Conservation (phyloP, 2,113 vertebrate species). For the Oncorhynchus tshawytscha region DNA sequence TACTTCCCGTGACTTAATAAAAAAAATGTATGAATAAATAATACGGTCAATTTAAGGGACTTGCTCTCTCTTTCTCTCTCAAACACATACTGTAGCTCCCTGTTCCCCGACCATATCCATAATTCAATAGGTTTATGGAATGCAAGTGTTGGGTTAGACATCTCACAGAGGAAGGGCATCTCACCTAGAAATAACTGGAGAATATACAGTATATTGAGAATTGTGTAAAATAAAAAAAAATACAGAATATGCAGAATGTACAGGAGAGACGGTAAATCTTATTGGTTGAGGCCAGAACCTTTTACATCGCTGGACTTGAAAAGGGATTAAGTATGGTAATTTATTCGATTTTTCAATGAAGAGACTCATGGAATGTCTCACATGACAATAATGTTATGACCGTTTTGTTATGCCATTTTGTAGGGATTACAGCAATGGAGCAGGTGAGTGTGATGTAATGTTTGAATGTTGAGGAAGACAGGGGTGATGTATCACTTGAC, state of each 20-base stretch:
- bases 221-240: neutral
- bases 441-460: too few relatives aligned
- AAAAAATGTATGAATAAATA: constrained; percentile 69
- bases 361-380: too few relatives aligned
- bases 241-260: neutral
- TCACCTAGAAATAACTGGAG: constrained; percentile 20
- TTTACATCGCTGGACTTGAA: too few relatives aligned
- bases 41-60: constrained; percentile 61
- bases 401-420: too few relatives aligned
- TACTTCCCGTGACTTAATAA: constrained; percentile 55
- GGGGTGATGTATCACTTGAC: too few relatives aligned
- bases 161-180: constrained; percentile 24
- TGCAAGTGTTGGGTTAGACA: constrained; percentile 33
- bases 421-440: too few relatives aligned
- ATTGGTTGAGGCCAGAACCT: neutral
- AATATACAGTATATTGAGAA: constrained; percentile 6
- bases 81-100: constrained; percentile 26
- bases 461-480: too few relatives aligned
- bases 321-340: too few relatives aligned
- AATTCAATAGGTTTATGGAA: constrained; percentile 49
- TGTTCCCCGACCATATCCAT: constrained; percentile 53
- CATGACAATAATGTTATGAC: too few relatives aligned
- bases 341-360: too few relatives aligned
- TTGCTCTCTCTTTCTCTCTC: constrained; percentile 32
- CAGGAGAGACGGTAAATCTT: neutral